Conservation (phyloP, 2,888 invertebrate genomes). For the Nomada goodeniana region DNA sequence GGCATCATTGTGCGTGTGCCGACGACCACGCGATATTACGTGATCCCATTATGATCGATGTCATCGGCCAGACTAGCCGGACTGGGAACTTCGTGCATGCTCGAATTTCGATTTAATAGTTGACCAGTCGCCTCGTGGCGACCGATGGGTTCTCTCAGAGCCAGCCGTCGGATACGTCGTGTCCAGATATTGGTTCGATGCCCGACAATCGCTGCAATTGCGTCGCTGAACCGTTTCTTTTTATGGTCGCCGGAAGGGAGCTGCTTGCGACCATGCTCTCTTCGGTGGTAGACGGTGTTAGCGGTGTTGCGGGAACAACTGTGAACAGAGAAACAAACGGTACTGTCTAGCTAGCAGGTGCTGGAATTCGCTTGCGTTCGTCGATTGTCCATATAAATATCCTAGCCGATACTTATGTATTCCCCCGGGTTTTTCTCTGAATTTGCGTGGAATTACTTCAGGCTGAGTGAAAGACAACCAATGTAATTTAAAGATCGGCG, state of each 20-base stretch:
- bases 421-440: no score
- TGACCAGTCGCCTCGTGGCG: constrained; percentile 29
- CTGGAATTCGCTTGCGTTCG: neutral
- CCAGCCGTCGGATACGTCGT: constrained; percentile 90
- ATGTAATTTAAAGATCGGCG: no score
- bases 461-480: no score
- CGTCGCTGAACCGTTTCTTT: constrained; percentile 86
- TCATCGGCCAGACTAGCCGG: constrained; percentile 42
- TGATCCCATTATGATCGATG: constrained; percentile 20
- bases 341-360: neutral
- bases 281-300: constrained; percentile 87
- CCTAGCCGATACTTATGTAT: no score
- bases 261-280: constrained; percentile 84
- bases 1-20: constrained; percentile 80
- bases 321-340: neutral
- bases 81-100: neutral
- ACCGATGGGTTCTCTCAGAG: constrained; percentile 83
- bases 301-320: constrained; percentile 77
- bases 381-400: neutral
- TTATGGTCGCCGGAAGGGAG: constrained; percentile 77
- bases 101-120: constrained; percentile 10
- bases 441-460: no score
- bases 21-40: constrained; percentile 60
- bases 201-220: constrained; percentile 89
- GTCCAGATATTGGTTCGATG: constrained; percentile 90